phyloP scores from a whole-genome alignment of 2,797 vertebrate species.

The Esox masquinongy region DNA sequence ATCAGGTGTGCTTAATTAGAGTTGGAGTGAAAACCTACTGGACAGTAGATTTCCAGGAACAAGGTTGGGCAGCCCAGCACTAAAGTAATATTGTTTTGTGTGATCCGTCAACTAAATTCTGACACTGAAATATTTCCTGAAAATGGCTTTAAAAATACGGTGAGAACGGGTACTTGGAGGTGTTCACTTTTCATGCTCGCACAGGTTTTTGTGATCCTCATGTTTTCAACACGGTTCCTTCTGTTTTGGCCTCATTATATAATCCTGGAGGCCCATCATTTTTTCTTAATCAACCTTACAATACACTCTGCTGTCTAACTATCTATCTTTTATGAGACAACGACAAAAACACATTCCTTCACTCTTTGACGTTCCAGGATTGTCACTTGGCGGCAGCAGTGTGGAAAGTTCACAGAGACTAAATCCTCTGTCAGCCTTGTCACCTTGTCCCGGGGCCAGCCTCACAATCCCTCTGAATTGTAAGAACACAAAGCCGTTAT shows the following conservation, averaged over 20 bases:
- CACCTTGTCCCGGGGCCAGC: constrained; percentile 67
- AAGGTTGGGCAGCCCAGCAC: no score
- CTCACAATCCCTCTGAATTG: constrained; percentile 68
- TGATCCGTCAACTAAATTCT: background rate
- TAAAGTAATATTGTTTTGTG: background rate
- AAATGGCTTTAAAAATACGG: background rate
- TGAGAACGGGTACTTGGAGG: background rate
- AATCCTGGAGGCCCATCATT: background rate
- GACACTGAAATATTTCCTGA: no score
- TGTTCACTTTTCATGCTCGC: background rate
- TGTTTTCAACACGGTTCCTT: background rate
- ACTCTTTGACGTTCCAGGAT: constrained; percentile 53
- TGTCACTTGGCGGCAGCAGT: constrained; percentile 11
- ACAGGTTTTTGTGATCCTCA: background rate
- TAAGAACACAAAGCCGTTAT: constrained; percentile 74
- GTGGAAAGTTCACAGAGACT: constrained; percentile 63
- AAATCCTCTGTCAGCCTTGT: constrained; percentile 73
- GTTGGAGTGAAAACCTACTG: no score
- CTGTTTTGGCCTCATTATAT: background rate
- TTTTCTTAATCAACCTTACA: constrained; percentile 14
- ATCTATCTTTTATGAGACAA: constrained; percentile 17
- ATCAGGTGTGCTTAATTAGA: no score
- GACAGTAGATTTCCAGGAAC: no score
- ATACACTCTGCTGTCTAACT: constrained; percentile 17
- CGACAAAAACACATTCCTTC: background rate